Conservation (phyloP, 2,113 vertebrate genomes). For the Pseudorhombus dupliciocellatus region DNA sequence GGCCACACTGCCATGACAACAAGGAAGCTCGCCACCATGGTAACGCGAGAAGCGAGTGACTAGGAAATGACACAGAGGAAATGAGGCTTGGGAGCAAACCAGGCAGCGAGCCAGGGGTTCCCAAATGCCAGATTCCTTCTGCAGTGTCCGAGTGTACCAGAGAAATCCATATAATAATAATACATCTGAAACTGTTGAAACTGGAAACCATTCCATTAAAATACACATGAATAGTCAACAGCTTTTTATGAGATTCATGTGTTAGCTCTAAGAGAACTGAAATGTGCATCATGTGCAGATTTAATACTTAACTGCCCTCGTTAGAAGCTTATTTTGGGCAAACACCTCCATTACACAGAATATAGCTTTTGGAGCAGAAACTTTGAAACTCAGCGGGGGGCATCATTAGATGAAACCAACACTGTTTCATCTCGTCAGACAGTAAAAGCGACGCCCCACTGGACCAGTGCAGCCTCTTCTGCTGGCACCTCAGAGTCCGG, state of each 20-base stretch:
- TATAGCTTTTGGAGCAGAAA: conserved; percentile 24
- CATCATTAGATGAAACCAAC: conserved; percentile 26
- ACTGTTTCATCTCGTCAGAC: conserved; percentile 41
- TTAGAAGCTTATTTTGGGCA: not conserved
- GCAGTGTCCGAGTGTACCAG: not conserved
- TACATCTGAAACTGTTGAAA: not conserved
- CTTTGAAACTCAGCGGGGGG: conserved; percentile 23
- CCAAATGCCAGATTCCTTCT: not conserved
- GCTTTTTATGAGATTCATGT: not conserved
- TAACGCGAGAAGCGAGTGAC: conserved; percentile 24
- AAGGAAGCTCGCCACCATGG: conserved; percentile 42
- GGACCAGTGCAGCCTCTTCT: conserved; percentile 2
- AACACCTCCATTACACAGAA: conserved; percentile 7
- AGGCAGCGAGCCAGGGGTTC: not conserved
- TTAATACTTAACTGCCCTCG: conserved; percentile 11
- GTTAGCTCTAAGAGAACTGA: not conserved
- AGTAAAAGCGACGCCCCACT: not conserved
- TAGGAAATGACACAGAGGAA: conserved; percentile 42
- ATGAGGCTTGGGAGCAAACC: conserved; percentile 18
- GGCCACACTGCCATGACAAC: conserved; percentile 61
- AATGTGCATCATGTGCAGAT: not conserved
- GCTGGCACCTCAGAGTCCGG: conserved; percentile 7
- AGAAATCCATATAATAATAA: not conserved
- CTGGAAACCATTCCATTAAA: not conserved
- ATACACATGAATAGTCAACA: not conserved